phyloP scores from a whole-genome alignment of 2,888 invertebrate species.

The Andrena haemorrhoa region DNA sequence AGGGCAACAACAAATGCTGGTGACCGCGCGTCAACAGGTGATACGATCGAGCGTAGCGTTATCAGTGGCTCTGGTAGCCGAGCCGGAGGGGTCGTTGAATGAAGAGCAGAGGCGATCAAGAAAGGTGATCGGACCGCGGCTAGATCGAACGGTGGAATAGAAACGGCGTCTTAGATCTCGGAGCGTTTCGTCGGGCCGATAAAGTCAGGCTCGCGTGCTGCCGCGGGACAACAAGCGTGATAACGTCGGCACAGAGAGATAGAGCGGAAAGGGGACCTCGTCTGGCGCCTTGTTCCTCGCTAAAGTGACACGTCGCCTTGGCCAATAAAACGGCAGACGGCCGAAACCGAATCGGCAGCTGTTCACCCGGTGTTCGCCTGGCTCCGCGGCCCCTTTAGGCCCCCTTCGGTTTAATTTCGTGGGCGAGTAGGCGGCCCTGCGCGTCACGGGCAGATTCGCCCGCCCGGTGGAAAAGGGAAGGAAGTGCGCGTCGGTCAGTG shows the following conservation, averaged over 20 bases:
- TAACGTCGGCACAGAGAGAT: constrained; percentile 12
- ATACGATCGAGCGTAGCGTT: constrained; percentile 23
- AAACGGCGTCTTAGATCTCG: neutral
- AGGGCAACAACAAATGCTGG: neutral
- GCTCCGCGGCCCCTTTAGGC: constrained; percentile 16
- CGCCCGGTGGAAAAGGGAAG: neutral
- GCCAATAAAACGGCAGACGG: constrained; percentile 59
- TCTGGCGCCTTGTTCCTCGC: constrained; percentile 62
- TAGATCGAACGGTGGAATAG: neutral
- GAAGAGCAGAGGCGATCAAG: neutral
- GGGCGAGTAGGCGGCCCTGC: constrained; percentile 9
- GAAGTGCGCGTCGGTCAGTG: neutral
- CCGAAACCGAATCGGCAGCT: constrained; percentile 62
- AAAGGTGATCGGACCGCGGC: neutral
- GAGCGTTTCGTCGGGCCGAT: constrained; percentile 22
- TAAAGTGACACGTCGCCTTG: constrained; percentile 59
- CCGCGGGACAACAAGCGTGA: constrained; percentile 30
- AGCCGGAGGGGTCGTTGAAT: neutral
- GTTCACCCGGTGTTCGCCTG: constrained; percentile 47
- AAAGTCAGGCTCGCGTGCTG: constrained; percentile 42
- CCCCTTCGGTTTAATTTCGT: constrained; percentile 41
- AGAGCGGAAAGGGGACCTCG: constrained; percentile 47
- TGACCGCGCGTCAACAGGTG: constrained; percentile 56
- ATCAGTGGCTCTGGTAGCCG: neutral
- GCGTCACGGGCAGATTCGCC: neutral